These are phyloP conservation scores for Punctoribates punctum DNA, from an alignment of 2,888 invertebrate genomes.

Conservation along the genomic window DNA sequence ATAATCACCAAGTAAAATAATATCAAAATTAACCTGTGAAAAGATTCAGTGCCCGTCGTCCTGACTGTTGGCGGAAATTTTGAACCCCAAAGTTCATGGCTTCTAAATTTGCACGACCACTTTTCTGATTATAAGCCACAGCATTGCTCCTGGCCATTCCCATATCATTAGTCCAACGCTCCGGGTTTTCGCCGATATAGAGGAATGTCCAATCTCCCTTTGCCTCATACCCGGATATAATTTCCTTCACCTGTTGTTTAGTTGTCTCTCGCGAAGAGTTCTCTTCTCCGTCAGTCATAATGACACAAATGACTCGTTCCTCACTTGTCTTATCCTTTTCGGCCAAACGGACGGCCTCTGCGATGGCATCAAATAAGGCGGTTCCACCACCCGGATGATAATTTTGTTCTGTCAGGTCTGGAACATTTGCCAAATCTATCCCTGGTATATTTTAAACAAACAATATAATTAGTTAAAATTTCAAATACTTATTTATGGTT, in stretches of 20 bases:
- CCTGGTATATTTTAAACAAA: not conserved
- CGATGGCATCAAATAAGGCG: conserved; percentile 5
- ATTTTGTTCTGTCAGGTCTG: not conserved
- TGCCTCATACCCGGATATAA: not conserved
- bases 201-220: not conserved
- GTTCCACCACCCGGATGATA: conserved; percentile 11
- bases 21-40: too few species aligned
- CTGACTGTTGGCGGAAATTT: too few species aligned
- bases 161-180: not conserved
- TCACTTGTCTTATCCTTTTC: not conserved
- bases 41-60: too few species aligned
- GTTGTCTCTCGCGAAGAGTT: not conserved
- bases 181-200: not conserved
- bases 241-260: not conserved
- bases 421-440: not conserved
- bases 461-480: too few species aligned
- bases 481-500: too few species aligned
- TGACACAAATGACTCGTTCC: conserved; percentile 14
- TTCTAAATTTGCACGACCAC: not conserved
- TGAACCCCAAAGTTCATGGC: not conserved
- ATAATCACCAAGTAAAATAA: too few species aligned
- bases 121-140: not conserved
- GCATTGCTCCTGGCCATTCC: not conserved
- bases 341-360: not conserved
- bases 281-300: conserved; percentile 22